Evolutionary conservation across 2,113 vertebrate species (phyloP).

Genomic region (Phycodurus eques): DNA sequence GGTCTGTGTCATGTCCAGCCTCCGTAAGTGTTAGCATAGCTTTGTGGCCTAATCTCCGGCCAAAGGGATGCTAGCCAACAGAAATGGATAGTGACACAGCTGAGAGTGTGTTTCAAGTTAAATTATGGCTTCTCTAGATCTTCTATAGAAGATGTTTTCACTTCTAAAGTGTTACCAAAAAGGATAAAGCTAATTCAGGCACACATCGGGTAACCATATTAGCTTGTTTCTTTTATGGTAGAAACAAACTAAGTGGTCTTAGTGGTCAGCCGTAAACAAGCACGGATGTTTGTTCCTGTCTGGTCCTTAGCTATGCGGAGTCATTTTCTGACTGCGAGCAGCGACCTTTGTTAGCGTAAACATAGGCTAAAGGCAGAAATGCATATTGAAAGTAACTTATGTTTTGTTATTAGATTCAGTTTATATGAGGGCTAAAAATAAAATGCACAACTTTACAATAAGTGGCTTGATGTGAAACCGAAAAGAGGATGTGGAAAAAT

Average conservation of each 20-base stretch:
- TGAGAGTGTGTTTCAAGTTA: too few relatives aligned
- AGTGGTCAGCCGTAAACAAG: not conserved
- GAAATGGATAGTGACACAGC: too few relatives aligned
- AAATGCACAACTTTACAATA: too few relatives aligned
- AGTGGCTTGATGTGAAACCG: not conserved
- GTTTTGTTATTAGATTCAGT: too few relatives aligned
- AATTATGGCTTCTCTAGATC: too few relatives aligned
- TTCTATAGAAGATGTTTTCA: too few relatives aligned
- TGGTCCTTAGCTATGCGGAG: not conserved
- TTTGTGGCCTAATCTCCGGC: too few relatives aligned
- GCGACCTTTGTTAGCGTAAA: not conserved
- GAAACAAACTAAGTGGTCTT: not conserved
- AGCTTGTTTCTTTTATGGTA: not conserved
- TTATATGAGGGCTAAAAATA: too few relatives aligned
- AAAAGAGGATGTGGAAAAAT: not conserved
- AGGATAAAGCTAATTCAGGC: not conserved
- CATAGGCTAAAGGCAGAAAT: not conserved
- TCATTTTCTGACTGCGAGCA: not conserved
- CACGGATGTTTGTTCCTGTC: not conserved
- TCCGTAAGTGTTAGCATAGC: too few relatives aligned
- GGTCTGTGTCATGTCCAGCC: not conserved
- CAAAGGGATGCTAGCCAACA: too few relatives aligned
- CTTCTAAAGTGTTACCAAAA: too few relatives aligned
- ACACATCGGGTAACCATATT: not conserved
- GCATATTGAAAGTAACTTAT: too few relatives aligned